A percentile compares a stretch with the other conserved stretches of the same genome.
These are phyloP conservation scores for Vanessa cardui DNA, from an alignment of 2,888 invertebrate species.

Conservation along the genomic window DNA sequence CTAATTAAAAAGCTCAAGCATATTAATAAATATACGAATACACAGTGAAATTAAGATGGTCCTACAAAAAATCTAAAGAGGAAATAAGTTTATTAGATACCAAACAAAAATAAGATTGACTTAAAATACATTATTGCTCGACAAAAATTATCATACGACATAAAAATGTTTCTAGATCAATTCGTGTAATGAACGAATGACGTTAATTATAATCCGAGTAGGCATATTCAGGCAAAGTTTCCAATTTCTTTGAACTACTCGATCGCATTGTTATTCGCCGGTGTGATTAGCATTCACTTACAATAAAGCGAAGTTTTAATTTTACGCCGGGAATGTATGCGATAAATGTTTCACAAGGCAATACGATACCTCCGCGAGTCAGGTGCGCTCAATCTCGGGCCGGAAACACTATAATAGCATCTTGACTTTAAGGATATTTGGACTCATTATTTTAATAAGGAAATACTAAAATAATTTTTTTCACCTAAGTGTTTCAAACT, in stretches of 20 bases:
- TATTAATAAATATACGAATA: too few species aligned
- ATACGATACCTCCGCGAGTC: conserved; percentile 58
- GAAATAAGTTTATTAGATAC: too few species aligned
- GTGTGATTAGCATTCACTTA: conserved; percentile 37
- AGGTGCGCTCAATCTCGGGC: conserved; percentile 56
- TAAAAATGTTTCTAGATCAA: conserved; percentile 1
- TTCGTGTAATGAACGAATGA: conserved; percentile 4
- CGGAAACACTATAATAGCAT: background rate
- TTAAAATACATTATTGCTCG: too few species aligned
- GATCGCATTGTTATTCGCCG: conserved; percentile 42
- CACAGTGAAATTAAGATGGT: too few species aligned
- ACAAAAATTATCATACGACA: background rate
- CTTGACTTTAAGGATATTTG: too few species aligned
- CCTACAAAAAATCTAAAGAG: too few species aligned
- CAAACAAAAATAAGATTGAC: too few species aligned
- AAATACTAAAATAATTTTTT: too few species aligned
- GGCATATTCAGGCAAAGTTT: conserved; percentile 49
- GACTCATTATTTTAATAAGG: too few species aligned
- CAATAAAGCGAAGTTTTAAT: conserved; percentile 54
- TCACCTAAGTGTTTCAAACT: too few species aligned
- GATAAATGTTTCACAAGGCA: conserved; percentile 72
- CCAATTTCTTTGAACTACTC: conserved; percentile 56
- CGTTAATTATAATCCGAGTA: conserved; percentile 20
- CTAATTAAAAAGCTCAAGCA: too few species aligned
- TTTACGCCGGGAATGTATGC: conserved; percentile 64